Conservation (phyloP, 2,888 invertebrate genomes). For the Chaitophorus viminalis region DNA sequence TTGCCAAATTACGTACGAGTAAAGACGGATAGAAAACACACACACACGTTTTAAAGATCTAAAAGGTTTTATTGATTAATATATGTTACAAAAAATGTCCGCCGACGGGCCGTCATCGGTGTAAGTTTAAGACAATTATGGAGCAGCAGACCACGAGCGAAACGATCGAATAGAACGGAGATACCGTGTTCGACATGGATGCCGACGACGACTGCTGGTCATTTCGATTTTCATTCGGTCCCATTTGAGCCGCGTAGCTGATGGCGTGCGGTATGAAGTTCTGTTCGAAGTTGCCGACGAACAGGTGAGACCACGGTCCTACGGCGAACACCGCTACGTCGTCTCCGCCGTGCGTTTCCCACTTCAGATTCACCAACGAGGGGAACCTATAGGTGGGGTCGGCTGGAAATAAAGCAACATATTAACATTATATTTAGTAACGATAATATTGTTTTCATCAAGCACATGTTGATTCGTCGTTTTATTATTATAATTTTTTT, state of each 20-base stretch:
- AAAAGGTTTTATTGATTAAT: too few species aligned
- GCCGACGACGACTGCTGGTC: not conserved
- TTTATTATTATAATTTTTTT: too few species aligned
- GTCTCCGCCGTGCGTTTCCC: constrained; percentile 63
- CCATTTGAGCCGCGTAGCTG: constrained; percentile 59
- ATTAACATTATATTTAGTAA: too few species aligned
- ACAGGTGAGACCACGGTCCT: constrained; percentile 63
- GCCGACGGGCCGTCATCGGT: not conserved
- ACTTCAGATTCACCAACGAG: constrained; percentile 30
- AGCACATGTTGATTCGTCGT: too few species aligned
- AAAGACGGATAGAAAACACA: too few species aligned
- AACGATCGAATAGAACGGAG: not conserved
- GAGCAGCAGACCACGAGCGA: not conserved
- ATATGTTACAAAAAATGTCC: not conserved
- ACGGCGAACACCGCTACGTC: constrained; percentile 63
- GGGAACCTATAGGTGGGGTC: constrained; percentile 61
- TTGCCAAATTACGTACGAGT: too few species aligned
- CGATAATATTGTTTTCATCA: too few species aligned
- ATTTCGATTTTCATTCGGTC: not conserved
- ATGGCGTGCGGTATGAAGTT: constrained; percentile 62
- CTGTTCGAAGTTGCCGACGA: constrained; percentile 63
- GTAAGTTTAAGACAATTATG: not conserved
- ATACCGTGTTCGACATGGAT: not conserved
- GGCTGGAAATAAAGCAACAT: not conserved
- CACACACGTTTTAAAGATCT: too few species aligned